Conservation (phyloP, 1,140 invertebrate species). For the Drosophila sulfurigaster region DNA sequence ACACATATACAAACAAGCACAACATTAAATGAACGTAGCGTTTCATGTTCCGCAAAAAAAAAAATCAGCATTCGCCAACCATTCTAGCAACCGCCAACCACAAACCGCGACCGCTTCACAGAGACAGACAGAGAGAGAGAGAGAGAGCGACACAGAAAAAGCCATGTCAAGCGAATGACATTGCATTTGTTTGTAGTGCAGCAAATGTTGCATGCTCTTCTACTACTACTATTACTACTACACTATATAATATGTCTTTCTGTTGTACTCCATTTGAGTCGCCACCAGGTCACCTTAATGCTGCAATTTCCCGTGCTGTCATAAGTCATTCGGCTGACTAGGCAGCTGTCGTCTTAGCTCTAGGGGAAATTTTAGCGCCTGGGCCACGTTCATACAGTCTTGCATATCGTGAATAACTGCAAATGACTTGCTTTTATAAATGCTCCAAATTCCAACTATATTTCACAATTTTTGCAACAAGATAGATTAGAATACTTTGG, state of each 20-base stretch:
- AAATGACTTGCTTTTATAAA: not conserved
- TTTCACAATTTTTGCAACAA: not conserved
- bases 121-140: too few relatives aligned
- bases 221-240: not conserved
- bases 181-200: conserved; percentile 47
- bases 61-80: not conserved
- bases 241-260: not conserved
- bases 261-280: conserved; percentile 43
- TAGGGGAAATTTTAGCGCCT: not conserved
- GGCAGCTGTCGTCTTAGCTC: conserved; percentile 59
- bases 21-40: conserved; percentile 42
- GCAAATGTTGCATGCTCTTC: not conserved
- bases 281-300: conserved; percentile 41
- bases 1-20: not conserved
- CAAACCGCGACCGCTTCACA: not conserved
- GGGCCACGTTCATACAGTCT: conserved; percentile 15
- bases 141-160: conserved; percentile 11
- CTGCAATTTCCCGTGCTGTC: conserved; percentile 65
- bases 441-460: not conserved
- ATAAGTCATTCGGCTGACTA: conserved; percentile 62
- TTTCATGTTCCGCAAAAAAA: not conserved
- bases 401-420: conserved; percentile 5
- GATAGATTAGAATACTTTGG: not conserved
- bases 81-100: conserved; percentile 14
- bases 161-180: conserved; percentile 49